phyloP scores from a whole-genome alignment of 2,113 vertebrate species.

The Ursus arctos region DNA sequence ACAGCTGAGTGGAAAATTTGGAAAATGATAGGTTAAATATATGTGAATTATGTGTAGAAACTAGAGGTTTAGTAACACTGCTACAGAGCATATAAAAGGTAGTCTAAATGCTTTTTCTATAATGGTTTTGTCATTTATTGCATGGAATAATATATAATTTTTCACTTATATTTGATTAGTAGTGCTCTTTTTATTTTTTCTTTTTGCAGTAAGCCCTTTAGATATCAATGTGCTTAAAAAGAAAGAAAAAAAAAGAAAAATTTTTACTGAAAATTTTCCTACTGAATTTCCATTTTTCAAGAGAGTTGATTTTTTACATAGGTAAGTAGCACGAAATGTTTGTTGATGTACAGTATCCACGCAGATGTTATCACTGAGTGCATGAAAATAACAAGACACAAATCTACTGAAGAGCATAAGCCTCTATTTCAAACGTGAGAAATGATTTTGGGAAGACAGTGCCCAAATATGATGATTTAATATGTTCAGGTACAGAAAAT shows the following conservation, averaged over 20 bases:
- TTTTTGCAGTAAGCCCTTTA: background rate
- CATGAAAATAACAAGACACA: background rate
- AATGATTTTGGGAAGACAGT: background rate
- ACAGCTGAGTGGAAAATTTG: background rate
- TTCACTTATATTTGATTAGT: conserved; percentile 18
- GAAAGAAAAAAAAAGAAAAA: background rate
- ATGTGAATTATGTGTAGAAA: background rate
- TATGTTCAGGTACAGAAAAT: background rate
- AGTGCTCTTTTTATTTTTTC: background rate
- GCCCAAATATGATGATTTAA: background rate
- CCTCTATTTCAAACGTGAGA: conserved; percentile 20
- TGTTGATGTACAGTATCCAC: background rate
- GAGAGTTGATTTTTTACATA: background rate
- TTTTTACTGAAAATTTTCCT: background rate
- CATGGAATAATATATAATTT: background rate
- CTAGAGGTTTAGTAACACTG: background rate
- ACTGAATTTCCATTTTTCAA: background rate
- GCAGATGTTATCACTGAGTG: background rate
- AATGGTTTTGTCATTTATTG: background rate
- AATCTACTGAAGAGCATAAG: background rate
- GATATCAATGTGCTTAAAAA: background rate
- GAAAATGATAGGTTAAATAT: conserved; percentile 29
- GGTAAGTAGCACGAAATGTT: background rate
- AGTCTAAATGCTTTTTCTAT: background rate
- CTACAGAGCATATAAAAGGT: background rate